phyloP scores from a whole-genome alignment of 2,888 invertebrate genomes.

The Stramonita haemastoma region DNA sequence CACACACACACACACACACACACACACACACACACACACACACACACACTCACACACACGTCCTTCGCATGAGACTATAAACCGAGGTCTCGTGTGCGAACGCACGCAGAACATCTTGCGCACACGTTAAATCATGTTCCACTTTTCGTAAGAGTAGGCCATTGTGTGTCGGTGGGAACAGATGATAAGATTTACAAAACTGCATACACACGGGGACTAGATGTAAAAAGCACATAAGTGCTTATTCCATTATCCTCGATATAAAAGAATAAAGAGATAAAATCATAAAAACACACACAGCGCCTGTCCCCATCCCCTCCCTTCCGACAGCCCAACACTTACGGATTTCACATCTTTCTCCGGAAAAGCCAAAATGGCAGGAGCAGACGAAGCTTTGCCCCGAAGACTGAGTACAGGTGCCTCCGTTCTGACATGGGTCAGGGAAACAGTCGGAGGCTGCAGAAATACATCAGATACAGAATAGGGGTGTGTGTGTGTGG shows the following conservation, averaged over 20 bases:
- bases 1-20: neutral
- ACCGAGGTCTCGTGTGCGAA: too few relatives aligned
- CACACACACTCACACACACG: neutral
- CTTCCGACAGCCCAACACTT: neutral
- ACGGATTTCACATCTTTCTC: conserved; percentile 21
- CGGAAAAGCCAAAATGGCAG: conserved; percentile 9
- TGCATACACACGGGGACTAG: too few relatives aligned
- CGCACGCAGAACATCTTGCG: too few relatives aligned
- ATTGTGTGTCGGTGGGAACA: too few relatives aligned
- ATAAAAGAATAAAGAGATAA: neutral
- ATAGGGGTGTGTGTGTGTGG: too few relatives aligned
- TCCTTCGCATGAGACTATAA: too few relatives aligned
- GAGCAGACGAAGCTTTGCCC: neutral
- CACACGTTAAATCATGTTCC: too few relatives aligned
- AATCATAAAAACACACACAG: neutral
- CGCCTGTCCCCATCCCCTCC: too few relatives aligned
- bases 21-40: neutral
- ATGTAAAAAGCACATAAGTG: too few relatives aligned
- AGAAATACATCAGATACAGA: neutral
- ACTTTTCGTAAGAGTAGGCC: too few relatives aligned
- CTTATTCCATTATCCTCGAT: too few relatives aligned
- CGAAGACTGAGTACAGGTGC: neutral
- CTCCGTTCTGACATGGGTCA: conserved; percentile 17
- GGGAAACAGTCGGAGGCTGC: neutral
- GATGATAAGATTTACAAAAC: too few relatives aligned